A percentile compares a stretch with the other conserved stretches of the same genome.
phyloP scores from a whole-genome alignment of 37 sponge, comb jelly and placozoan genomes.

The Chondrosia reniformis region DNA sequence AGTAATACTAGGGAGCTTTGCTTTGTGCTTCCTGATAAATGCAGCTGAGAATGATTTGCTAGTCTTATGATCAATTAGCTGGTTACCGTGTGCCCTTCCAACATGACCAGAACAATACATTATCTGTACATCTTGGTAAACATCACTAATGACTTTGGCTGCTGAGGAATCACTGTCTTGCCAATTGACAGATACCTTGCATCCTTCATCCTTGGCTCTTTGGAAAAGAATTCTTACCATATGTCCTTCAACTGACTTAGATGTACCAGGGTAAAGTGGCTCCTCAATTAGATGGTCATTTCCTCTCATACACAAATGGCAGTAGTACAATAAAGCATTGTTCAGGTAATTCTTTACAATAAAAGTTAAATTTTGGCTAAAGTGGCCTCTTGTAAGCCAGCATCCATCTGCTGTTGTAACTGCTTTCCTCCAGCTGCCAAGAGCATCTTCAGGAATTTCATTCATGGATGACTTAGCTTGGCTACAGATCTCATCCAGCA shows the following conservation, averaged over 20 bases:
- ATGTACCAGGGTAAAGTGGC: not conserved
- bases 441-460: not conserved
- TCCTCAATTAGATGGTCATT: not conserved
- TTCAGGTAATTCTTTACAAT: not conserved
- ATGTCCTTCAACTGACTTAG: not conserved
- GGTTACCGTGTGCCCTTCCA: not conserved
- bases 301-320: not conserved
- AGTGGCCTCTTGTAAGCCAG: not conserved
- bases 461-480: constrained; percentile 17
- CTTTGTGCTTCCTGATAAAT: not conserved
- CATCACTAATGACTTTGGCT: not conserved
- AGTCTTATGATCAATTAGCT: not conserved
- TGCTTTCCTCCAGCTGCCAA: not conserved
- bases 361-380: not conserved
- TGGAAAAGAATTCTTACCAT: not conserved
- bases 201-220: not conserved
- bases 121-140: not conserved
- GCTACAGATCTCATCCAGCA: constrained; percentile 22
- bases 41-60: not conserved
- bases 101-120: not conserved
- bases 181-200: too few relatives aligned
- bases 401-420: not conserved
- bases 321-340: not conserved
- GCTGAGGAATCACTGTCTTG: not conserved
- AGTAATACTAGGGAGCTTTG: not conserved